Conservation (phyloP, 2,797 vertebrate genomes). For the Clarias laeviceps region DNA sequence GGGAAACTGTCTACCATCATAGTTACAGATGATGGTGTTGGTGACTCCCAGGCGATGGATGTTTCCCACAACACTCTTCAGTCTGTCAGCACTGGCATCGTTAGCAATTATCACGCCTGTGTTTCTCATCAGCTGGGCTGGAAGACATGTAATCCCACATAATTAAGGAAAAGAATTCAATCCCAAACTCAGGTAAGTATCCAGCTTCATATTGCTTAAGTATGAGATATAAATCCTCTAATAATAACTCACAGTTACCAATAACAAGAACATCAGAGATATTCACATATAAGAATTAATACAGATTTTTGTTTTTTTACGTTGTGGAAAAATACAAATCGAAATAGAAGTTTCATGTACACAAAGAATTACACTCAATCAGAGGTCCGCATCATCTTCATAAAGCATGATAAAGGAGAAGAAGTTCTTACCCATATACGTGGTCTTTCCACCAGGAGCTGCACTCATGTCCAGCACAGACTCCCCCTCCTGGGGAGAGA, state of each 20-base stretch:
- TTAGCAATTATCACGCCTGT: conserved; percentile 93
- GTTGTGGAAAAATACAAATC: not conserved
- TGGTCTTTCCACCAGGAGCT: conserved; percentile 96
- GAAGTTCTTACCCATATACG: conserved; percentile 85
- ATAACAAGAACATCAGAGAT: not conserved
- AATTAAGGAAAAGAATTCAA: not conserved
- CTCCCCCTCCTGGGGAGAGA: conserved; percentile 94
- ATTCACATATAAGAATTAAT: not conserved
- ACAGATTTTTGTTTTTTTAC: not conserved
- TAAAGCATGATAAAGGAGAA: conserved; percentile 6
- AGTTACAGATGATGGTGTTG: conserved; percentile 88
- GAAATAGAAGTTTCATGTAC: not conserved
- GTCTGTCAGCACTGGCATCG: conserved; percentile 84
- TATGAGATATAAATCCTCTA: not conserved
- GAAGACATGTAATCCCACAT: conserved; percentile 21
- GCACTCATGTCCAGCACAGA: conserved; percentile 94
- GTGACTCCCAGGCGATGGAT: conserved; percentile 94
- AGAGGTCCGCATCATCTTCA: not conserved
- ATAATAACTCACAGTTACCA: not conserved
- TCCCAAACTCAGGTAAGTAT: not conserved
- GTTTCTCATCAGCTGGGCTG: conserved; percentile 98
- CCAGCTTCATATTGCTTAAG: not conserved
- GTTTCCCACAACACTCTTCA: conserved; percentile 95
- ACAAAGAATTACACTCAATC: not conserved
- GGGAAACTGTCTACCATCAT: conserved; percentile 92